These are phyloP conservation scores for Dendrocincla tyrannina DNA, from an alignment of 2,797 vertebrate genomes.

Conservation along the genomic window DNA sequence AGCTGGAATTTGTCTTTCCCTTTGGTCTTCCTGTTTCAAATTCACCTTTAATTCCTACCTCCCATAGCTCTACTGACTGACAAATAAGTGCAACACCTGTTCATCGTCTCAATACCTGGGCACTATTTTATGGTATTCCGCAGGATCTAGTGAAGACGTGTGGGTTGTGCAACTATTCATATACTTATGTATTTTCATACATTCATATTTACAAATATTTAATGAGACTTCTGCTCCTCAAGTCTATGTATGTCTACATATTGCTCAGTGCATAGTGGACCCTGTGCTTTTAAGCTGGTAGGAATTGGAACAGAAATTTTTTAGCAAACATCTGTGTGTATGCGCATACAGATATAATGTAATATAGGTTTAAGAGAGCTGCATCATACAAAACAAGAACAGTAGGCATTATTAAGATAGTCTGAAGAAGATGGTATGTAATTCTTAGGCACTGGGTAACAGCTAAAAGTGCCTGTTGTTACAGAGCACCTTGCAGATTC, in stretches of 20 bases:
- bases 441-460: background rate
- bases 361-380: background rate
- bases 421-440: background rate
- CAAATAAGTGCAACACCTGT: background rate
- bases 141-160: background rate
- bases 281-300: background rate
- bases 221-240: background rate
- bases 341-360: rapidly evolving
- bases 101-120: background rate
- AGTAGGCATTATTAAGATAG: background rate
- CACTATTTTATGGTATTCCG: background rate
- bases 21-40: background rate
- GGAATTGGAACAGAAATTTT: background rate
- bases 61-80: background rate
- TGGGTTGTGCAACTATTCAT: background rate
- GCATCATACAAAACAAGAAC: background rate
- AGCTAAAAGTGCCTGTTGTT: background rate
- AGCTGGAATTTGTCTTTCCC: background rate
- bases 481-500: background rate
- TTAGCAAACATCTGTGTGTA: background rate
- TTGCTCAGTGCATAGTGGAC: background rate
- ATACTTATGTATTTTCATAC: background rate
- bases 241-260: background rate
- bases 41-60: background rate
- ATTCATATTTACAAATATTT: background rate